phyloP scores from a whole-genome alignment of 2,113 vertebrate genomes.

The Gallinago jamesoni region DNA sequence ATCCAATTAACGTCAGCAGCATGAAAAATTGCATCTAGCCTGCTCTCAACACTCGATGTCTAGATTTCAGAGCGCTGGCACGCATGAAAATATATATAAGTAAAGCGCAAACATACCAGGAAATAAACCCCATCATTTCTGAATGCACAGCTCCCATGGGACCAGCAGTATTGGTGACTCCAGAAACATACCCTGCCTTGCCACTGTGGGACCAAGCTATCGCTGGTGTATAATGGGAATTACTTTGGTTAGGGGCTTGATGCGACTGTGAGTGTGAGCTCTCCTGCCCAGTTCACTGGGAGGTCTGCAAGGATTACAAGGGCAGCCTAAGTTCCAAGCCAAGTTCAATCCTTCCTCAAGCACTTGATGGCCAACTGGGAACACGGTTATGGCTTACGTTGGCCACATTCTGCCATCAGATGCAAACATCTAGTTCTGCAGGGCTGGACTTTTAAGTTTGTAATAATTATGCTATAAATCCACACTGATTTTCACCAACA shows the following conservation, averaged over 20 bases:
- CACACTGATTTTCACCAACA: neutral
- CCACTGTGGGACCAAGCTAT: neutral
- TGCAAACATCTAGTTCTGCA: neutral
- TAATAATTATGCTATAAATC: neutral
- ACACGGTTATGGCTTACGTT: neutral
- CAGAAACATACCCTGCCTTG: neutral
- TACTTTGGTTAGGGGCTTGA: neutral
- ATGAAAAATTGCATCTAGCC: slow-evolving; percentile 19
- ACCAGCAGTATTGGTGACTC: neutral
- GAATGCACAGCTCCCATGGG: neutral
- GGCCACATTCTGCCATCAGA: neutral
- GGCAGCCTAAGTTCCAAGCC: neutral
- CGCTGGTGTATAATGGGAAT: neutral
- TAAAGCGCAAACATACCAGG: neutral
- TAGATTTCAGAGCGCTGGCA: slow-evolving; percentile 22
- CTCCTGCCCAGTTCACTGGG: neutral
- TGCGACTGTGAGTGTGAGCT: neutral
- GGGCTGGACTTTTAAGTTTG: neutral
- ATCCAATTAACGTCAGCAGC: slow-evolving; percentile 33
- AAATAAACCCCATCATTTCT: slow-evolving; percentile 2
- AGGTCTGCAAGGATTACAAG: neutral
- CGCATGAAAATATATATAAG: slow-evolving; percentile 6
- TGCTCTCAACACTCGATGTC: neutral
- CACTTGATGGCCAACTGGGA: neutral
- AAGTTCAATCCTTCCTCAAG: neutral